phyloP scores from a whole-genome alignment of 2,888 invertebrate genomes.

The Dryococelus australis region DNA sequence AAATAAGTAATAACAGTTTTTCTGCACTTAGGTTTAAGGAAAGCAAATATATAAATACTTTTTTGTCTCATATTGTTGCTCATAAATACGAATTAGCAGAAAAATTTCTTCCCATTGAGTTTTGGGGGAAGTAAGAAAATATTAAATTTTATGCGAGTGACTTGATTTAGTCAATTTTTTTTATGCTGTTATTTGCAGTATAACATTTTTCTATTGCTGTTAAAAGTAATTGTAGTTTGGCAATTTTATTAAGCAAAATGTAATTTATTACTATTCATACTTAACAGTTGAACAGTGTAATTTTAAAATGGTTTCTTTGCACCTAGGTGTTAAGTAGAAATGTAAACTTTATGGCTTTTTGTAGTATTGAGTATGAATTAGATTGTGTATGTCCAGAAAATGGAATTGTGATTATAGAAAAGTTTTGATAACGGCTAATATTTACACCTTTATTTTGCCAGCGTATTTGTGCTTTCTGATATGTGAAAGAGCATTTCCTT shows the following conservation, averaged over 20 bases:
- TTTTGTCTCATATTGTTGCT: constrained; percentile 32
- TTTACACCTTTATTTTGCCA: constrained; percentile 9
- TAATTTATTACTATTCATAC: constrained; percentile 18
- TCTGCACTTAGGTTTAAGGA: constrained; percentile 43
- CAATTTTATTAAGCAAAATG: not conserved
- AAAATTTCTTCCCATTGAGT: not conserved
- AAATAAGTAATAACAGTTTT: constrained; percentile 36
- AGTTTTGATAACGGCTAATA: not conserved
- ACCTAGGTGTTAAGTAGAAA: constrained; percentile 12
- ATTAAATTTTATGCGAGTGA: not conserved
- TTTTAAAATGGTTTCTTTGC: not conserved
- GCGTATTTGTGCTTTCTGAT: not conserved
- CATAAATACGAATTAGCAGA: not conserved
- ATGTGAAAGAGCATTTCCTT: not conserved
- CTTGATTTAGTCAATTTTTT: not conserved
- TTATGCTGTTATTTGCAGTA: not conserved
- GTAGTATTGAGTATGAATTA: constrained; percentile 10
- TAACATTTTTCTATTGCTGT: not conserved
- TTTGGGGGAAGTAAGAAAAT: not conserved
- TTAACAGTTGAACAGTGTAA: constrained; percentile 12
- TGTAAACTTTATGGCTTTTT: constrained; percentile 16
- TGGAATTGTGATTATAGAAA: constrained; percentile 9
- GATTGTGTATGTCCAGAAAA: constrained; percentile 11
- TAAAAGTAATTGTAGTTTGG: not conserved
- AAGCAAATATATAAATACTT: constrained; percentile 38